These are phyloP conservation scores for Columbina picui DNA, from an alignment of 2,113 vertebrate genomes.

Conservation along the genomic window DNA sequence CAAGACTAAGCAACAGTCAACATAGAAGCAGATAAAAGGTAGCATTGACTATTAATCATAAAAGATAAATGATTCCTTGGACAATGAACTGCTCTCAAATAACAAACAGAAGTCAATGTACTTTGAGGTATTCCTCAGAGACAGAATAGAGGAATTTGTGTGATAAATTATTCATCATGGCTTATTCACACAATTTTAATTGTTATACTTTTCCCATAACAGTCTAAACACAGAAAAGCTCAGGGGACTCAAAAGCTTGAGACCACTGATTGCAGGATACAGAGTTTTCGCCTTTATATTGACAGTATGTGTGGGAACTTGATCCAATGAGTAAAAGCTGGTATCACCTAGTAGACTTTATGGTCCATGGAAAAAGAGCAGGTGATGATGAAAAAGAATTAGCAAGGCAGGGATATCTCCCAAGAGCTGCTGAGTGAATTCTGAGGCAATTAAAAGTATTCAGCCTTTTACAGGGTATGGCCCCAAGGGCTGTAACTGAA, in stretches of 20 bases:
- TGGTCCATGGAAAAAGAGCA: not conserved
- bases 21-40: not conserved
- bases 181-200: slow-evolving; percentile 39
- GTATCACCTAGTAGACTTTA: not conserved
- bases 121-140: slow-evolving; percentile 11
- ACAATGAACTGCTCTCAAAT: not conserved
- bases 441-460: not conserved
- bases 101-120: slow-evolving; percentile 32
- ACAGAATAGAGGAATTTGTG: not conserved
- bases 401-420: not conserved
- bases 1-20: not conserved
- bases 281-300: not conserved
- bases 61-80: not conserved
- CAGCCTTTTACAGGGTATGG: not conserved
- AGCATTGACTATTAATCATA: not conserved
- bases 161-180: slow-evolving; percentile 48
- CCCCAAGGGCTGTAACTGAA: not conserved
- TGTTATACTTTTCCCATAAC: not conserved
- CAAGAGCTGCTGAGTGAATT: not conserved
- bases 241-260: not conserved
- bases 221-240: not conserved
- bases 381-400: not conserved
- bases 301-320: not conserved
- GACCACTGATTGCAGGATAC: not conserved
- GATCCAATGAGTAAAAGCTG: not conserved